Evolutionary conservation across 1,140 invertebrate species (phyloP).

Genomic region (Atta cephalotes): DNA sequence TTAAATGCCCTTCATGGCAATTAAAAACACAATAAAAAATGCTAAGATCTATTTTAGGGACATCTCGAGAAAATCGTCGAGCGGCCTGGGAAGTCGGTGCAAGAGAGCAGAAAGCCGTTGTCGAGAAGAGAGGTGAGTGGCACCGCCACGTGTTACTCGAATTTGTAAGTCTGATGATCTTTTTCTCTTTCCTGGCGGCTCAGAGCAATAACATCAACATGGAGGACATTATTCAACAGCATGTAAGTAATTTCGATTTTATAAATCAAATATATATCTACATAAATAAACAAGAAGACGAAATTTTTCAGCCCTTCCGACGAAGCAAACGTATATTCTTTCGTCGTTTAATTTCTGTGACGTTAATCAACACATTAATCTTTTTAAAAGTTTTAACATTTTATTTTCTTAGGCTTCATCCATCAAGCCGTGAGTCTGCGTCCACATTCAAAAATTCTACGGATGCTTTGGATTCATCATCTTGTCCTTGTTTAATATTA

Average conservation of each 20-base stretch:
- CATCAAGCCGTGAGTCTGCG: no score
- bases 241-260: slow-evolving; percentile 85
- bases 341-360: background rate
- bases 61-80: slow-evolving; percentile 94
- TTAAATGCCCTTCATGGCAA: background rate
- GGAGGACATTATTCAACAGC: slow-evolving; percentile 89
- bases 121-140: slow-evolving; percentile 88
- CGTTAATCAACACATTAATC: background rate
- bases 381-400: background rate
- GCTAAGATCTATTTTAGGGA: slow-evolving; percentile 87
- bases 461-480: no score
- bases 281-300: background rate
- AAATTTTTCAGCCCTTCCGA: slow-evolving; percentile 18
- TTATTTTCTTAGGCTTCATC: background rate
- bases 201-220: slow-evolving; percentile 91
- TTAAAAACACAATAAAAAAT: slow-evolving; percentile 33
- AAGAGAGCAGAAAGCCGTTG: slow-evolving; percentile 88
- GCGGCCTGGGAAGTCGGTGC: slow-evolving; percentile 88
- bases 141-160: slow-evolving; percentile 69
- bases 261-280: background rate
- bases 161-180: slow-evolving; percentile 72
- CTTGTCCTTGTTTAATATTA: no score
- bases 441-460: no score
- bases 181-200: slow-evolving; percentile 76
- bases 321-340: background rate